phyloP scores from a whole-genome alignment of 2,113 vertebrate species.

The Theristicus caerulescens region DNA sequence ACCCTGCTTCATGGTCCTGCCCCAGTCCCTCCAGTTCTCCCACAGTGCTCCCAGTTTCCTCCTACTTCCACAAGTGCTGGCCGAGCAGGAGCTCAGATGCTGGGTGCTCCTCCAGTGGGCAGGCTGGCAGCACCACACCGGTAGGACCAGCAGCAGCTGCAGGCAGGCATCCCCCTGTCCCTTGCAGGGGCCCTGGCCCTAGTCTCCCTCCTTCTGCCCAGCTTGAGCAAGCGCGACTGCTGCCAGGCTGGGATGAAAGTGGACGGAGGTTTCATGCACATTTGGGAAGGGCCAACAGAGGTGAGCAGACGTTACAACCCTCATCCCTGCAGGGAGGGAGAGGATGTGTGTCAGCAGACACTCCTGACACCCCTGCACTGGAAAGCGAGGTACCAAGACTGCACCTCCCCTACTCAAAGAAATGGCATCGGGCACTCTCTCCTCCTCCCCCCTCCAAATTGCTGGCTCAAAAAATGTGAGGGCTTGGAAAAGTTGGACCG shows the following conservation, averaged over 20 bases:
- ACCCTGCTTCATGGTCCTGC: not conserved
- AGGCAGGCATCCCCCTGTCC: not conserved
- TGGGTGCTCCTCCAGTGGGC: rapidly evolving
- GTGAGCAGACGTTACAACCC: no score
- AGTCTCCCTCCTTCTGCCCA: not conserved
- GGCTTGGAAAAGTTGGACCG: not conserved
- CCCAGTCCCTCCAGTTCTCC: not conserved
- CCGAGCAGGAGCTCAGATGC: not conserved
- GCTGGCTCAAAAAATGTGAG: rapidly evolving
- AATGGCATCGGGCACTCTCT: rapidly evolving
- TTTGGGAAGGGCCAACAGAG: not conserved
- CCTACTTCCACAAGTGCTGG: not conserved
- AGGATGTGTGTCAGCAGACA: not conserved
- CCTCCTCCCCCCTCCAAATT: not conserved
- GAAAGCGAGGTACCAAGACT: not conserved
- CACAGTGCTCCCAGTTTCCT: rapidly evolving
- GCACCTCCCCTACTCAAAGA: not conserved
- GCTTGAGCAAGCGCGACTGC: not conserved
- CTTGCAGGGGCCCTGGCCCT: no score
- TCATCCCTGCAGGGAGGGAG: not conserved
- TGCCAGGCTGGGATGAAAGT: not conserved
- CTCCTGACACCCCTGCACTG: no score
- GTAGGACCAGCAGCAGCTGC: no score
- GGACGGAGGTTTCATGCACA: not conserved
- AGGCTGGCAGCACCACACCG: not conserved